Conservation (phyloP, 2,797 vertebrate species). For the Acanthornis magna region DNA sequence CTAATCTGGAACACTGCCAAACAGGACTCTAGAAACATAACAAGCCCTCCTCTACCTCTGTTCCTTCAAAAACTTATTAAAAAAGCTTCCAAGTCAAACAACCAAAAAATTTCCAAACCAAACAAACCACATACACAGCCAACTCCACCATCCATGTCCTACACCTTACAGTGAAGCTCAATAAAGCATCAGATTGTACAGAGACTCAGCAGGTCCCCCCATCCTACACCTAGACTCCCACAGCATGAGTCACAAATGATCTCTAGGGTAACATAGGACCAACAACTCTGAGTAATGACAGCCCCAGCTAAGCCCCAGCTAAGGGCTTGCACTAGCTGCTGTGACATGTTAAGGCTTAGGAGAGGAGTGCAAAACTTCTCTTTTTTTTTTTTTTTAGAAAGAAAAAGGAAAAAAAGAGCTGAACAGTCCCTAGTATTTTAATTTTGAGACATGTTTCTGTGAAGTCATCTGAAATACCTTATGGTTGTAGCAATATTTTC, state of each 20-base stretch:
- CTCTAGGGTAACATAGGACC: neutral
- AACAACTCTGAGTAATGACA: neutral
- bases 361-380: neutral
- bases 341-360: neutral
- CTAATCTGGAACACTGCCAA: neutral
- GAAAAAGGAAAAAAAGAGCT: neutral
- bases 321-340: neutral
- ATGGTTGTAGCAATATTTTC: conserved; percentile 24
- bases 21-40: neutral
- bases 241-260: neutral
- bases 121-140: neutral
- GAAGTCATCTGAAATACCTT: conserved; percentile 27
- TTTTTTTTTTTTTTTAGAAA: too few species aligned
- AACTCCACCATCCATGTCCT: too few species aligned
- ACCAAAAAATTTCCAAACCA: neutral
- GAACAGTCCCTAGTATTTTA: neutral
- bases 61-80: neutral
- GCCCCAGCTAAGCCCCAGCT: neutral
- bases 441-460: neutral
- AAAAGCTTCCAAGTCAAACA: rapidly evolving
- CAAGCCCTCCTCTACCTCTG: neutral
- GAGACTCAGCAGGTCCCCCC: neutral
- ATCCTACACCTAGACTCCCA: neutral
- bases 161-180: neutral
- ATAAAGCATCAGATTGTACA: neutral